Evolutionary conservation across 2,797 vertebrate genomes (phyloP), one percentile per base, ranked within the genome.

Genomic region (Masticophis lateralis): DNA sequence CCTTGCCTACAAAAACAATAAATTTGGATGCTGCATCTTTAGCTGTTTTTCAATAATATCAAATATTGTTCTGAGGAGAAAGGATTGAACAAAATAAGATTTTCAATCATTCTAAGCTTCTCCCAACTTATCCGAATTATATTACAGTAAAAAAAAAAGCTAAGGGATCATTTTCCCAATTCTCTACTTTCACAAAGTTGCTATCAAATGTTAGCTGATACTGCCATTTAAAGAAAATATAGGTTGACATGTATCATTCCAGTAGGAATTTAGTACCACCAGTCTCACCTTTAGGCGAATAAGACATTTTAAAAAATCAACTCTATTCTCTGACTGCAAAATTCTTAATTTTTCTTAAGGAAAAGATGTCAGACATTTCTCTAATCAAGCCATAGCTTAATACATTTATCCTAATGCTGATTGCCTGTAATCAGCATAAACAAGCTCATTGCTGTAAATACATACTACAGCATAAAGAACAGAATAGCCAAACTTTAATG

Each of bases 401-500:
- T 13, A 16, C 25, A 43, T 91, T 89, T 96, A 60, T 18, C 94
- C 74, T 87, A 88, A n/a, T 4, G 13, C 60, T 92, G 63, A 94
- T 94, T 43, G 56, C 87, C 90, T 90, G 91, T 92, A 93, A 86
- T 94, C 94, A 96, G 66, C 95, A 96, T 94, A 92, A 96, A 93
- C 13, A 94, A 92, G 91, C 92, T 97, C 95, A 95, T 94, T 86
- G 88, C 90, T 92, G 89, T 2, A 95, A 94, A 60, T 93, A 95
- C 94, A 94, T 4, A 95, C 93, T 96, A 94, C 95, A 96, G 53
- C 94, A 92, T 87, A 97, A 95, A 92, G 87, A 92, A 90, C 37
- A 91, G 93, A 96, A 91, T 90, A 97, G 96, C 96, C 96, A 97
- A 93, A 74, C 94, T 97, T 97, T 97, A 96, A 97, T 95, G 93